Base-by-base conservation (phyloP, 2,888 invertebrate genomes). In the Hesperia comma region DNA sequence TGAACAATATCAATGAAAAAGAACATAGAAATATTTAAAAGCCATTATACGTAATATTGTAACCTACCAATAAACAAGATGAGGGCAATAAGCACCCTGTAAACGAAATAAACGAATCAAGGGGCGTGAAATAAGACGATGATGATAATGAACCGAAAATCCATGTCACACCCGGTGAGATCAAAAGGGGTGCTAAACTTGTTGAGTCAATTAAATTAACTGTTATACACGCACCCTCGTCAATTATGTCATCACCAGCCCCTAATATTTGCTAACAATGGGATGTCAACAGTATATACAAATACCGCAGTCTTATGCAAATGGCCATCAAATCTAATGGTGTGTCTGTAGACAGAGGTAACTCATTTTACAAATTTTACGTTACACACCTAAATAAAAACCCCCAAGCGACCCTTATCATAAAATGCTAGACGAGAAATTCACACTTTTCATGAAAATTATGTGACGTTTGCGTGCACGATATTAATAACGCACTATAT, bases 121-220 rank as follows among this genome's bases (percentile, higher is more conserved):
- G 67, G 26, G 56, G 51, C 40, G 67, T 68, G 69, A 63, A 62
- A 69, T 63, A 53, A 64, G 69, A 70, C 67, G 62, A 74, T 70
- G 71, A 70, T 77, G 71, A 79, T 78, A 74, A 74, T 78, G 77
- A 78, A 79, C 78, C 75, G 75, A 72, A 74, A 78, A 70, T 75
- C 75, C 77, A 71, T 75, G 76, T 77, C 81, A 79, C 80, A 79
- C 79, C 81, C 79, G 79, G 78, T 74, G 74, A 68, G 73, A 74
- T 77, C 79, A 77, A 80, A 81, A 81, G 81, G 82, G 87, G 85
- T 77, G 82, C 77, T 74, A 82, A 82, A 85, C 87, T 88, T 87
- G 86, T 90, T 86, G 88, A 88, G 85, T 81, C 85, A 86, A 90
- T 90, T 88, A 87, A 87, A 83, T 80, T 82, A 79, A 80, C 80